Evolutionary conservation across 2,888 invertebrate genomes (phyloP).

Genomic region (Tipula unca): DNA sequence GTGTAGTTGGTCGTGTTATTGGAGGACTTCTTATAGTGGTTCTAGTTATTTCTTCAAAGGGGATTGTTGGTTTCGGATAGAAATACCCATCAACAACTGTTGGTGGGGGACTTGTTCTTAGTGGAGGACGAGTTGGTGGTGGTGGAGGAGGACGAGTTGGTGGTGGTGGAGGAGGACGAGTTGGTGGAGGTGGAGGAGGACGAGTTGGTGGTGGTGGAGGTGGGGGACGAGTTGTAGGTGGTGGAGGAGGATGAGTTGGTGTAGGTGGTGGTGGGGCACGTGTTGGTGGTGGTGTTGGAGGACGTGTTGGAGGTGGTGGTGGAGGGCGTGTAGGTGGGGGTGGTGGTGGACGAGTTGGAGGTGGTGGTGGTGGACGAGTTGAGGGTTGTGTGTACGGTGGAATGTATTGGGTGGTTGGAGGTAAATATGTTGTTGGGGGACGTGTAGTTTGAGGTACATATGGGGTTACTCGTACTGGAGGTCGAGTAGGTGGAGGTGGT

Average conservation of each 20-base stretch:
- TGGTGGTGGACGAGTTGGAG: neutral
- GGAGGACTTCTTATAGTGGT: constrained; percentile 36
- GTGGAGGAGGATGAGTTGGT: neutral
- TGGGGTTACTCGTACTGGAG: constrained; percentile 17
- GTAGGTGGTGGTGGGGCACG: neutral
- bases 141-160: neutral
- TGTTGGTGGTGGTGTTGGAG: neutral
- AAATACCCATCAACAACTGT: neutral
- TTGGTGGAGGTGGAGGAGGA: neutral
- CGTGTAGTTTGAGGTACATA: constrained; percentile 10
- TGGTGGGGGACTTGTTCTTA: neutral
- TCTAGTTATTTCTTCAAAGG: neutral
- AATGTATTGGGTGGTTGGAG: neutral
- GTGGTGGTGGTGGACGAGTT: constrained; percentile 15
- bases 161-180: neutral
- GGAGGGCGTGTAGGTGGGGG: constrained; percentile 38
- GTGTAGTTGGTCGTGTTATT: neutral
- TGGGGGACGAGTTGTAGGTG: neutral
- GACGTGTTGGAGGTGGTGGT: neutral
- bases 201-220: neutral
- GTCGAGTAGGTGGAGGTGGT: constrained; percentile 21
- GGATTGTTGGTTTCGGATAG: neutral
- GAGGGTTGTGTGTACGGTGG: constrained; percentile 22
- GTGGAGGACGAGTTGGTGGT: neutral
- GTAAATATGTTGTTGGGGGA: constrained; percentile 2